Percentiles rank a stretch among this genome's conserved stretches.
Conservation (phyloP, 2,113 vertebrate species). For the Sturnus vulgaris region DNA sequence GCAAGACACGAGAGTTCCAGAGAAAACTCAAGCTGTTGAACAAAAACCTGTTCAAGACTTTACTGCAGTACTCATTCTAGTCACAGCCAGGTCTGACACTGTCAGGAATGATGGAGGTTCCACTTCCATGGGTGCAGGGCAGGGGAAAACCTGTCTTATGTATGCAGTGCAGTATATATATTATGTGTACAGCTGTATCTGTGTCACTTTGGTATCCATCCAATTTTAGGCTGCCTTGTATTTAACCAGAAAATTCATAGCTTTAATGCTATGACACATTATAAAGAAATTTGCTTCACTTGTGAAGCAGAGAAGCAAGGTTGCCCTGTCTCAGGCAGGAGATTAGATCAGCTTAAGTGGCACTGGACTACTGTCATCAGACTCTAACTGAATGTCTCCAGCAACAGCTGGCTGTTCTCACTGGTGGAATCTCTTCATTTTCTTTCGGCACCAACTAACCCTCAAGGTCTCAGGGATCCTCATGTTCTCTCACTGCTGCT, state of each 20-base stretch:
- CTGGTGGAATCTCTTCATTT: background rate
- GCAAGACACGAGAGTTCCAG: background rate
- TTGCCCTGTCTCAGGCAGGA: background rate
- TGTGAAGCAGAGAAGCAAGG: background rate
- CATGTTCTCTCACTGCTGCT: background rate
- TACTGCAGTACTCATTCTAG: background rate
- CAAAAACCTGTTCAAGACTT: background rate
- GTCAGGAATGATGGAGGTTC: background rate
- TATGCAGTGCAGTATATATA: background rate
- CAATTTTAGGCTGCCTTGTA: background rate
- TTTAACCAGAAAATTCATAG: background rate
- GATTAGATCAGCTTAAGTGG: background rate
- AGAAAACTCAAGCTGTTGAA: background rate
- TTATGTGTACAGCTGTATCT: background rate
- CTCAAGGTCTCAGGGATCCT: background rate
- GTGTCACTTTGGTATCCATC: background rate
- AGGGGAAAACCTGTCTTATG: background rate
- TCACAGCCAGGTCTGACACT: background rate
- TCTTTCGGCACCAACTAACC: background rate
- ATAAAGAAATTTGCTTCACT: background rate
- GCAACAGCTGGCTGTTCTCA: background rate
- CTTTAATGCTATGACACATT: background rate
- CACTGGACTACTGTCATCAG: background rate
- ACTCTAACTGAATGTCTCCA: background rate
- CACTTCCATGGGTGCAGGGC: background rate